Percentiles rank a stretch among this genome's conserved stretches.
Evolutionary conservation across 2,797 vertebrate species (phyloP).

Genomic region (Poeciliopsis presidionis): DNA sequence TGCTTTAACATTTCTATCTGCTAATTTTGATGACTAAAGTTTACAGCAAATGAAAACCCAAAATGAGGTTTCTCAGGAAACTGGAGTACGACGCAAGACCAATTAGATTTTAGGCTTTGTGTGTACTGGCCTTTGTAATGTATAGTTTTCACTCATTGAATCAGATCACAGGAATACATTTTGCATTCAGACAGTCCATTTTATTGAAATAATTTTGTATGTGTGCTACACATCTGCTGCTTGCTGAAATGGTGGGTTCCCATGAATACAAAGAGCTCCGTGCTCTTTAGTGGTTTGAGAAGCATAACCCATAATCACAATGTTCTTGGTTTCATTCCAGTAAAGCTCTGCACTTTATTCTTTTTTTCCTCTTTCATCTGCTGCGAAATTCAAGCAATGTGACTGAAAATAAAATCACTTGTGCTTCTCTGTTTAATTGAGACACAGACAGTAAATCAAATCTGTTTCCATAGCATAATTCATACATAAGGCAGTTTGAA

Average conservation of each 20-base stretch:
- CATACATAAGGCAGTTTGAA: neutral
- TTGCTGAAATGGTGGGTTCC: neutral
- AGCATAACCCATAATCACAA: slow-evolving; percentile 19
- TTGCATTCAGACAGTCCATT: neutral
- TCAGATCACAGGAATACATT: neutral
- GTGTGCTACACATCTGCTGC: neutral
- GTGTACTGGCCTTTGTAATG: neutral
- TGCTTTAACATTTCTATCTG: neutral
- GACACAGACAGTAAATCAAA: neutral
- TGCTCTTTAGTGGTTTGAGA: slow-evolving; percentile 4
- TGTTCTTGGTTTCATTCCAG: slow-evolving; percentile 9
- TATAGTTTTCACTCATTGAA: neutral
- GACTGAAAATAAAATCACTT: neutral
- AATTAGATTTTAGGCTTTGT: neutral
- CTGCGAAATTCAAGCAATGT: neutral
- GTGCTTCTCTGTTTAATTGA: neutral
- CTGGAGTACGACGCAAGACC: neutral
- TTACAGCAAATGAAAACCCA: neutral
- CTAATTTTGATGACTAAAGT: neutral
- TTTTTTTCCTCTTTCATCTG: neutral
- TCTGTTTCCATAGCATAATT: neutral
- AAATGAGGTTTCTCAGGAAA: neutral
- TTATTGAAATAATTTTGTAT: neutral
- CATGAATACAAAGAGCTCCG: neutral
- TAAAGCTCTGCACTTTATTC: neutral